Conservation (phyloP, 1,140 invertebrate species). For the Calliphora vicina region DNA sequence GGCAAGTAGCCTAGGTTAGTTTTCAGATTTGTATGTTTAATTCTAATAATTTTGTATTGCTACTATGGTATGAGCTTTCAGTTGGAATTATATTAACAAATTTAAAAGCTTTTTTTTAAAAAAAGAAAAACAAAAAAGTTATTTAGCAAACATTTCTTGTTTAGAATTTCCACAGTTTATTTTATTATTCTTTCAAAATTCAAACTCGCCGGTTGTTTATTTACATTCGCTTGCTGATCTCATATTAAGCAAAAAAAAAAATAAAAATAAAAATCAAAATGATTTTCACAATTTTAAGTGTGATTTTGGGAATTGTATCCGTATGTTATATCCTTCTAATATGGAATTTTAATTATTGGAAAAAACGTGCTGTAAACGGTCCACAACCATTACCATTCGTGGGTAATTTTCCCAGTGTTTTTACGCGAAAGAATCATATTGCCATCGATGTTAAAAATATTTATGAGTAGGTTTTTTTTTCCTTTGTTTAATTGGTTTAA, state of each 20-base stretch:
- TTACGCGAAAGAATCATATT: conserved; percentile 43
- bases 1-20: background rate
- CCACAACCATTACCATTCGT: conserved; percentile 51
- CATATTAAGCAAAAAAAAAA: background rate
- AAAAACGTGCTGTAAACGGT: conserved; percentile 50
- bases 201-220: background rate
- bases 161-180: background rate
- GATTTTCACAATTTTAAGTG: background rate
- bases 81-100: background rate
- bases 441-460: conserved; percentile 47
- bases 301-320: background rate
- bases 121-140: background rate
- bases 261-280: background rate
- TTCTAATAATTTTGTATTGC: no score
- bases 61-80: background rate
- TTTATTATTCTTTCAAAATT: background rate
- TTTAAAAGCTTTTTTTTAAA: background rate
- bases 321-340: conserved; percentile 51
- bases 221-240: background rate
- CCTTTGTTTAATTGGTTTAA: no score
- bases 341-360: conserved; percentile 60
- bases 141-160: background rate
- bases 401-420: conserved; percentile 52
- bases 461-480: conserved; percentile 43
- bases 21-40: background rate